Evolutionary conservation across 2,797 vertebrate genomes (phyloP).

Genomic region (Pangasius sanitwongsei): DNA sequence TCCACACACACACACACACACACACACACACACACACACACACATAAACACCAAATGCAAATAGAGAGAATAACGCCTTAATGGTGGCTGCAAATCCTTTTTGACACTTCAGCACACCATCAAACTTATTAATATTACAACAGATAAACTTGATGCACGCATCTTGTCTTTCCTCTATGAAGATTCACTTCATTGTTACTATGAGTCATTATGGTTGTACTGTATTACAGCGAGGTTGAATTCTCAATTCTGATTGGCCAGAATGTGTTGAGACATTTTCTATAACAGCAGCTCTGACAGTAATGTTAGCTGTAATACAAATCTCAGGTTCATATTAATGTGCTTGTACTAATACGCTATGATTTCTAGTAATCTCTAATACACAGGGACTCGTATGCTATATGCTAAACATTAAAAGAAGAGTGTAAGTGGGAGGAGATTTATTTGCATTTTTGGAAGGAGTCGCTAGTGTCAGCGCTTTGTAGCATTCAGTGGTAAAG

Average conservation of each 20-base stretch:
- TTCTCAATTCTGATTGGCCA: neutral
- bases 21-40: conserved; percentile 23
- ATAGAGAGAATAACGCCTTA: conserved; percentile 56
- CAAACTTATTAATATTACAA: conserved; percentile 77
- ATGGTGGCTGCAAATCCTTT: conserved; percentile 74
- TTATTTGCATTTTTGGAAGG: neutral
- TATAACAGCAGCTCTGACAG: neutral
- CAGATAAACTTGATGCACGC: neutral
- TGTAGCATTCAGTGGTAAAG: neutral
- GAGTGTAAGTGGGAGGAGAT: neutral
- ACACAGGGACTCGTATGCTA: neutral
- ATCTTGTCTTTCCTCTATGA: neutral
- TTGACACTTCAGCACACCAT: conserved; percentile 59
- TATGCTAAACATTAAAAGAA: neutral
- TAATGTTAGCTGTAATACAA: neutral
- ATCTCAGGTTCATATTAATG: neutral
- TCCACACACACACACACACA: neutral
- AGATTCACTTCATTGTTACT: conserved; percentile 1
- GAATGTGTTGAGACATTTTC: neutral
- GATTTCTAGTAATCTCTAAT: neutral
- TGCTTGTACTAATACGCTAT: no score
- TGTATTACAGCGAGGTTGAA: neutral
- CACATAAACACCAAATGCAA: conserved; percentile 14
- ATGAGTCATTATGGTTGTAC: neutral
- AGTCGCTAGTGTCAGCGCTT: neutral